Base-by-base conservation (phyloP, 2,888 invertebrate genomes). In the Sarcophaga subvicina region DNA sequence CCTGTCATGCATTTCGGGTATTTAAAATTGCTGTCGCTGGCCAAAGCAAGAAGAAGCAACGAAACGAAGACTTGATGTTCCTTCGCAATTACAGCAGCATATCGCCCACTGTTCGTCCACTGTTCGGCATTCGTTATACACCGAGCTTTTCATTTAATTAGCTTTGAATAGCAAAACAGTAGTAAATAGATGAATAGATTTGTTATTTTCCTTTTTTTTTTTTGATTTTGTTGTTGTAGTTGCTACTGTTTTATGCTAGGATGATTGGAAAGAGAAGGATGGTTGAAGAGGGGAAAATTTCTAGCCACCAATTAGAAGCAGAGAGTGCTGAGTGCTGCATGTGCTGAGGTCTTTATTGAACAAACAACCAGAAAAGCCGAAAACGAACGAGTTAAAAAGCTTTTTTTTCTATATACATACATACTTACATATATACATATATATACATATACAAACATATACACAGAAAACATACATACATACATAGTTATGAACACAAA, bases 271-370 rank as follows among this genome's bases (percentile, higher is more conserved):
- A 54, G 54, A 54, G 17, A 54, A 54, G 8, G 17, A 54, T 5
- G 54, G 17, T 54, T 12, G 17, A 54, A 54, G 14, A 37, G 37
- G 25, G 12, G 37, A 37, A 66, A 37, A 17, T 69, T 79, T 71
- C 67, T 70, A 59, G 69, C 64, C 69, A 75, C 83, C 83, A 83
- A 83, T 79, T 83, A 79, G 75, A 69, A 14, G 47, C 37, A 78
- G 37, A 78, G 67, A 69, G 10, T 63, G 54, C 17, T 71, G 64
- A 27, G 60, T 83, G 71, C 10, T 83, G 71, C 20, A 63, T 75
- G 62, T n/a, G 45, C 47, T 47, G 45, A 22, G 22, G 45, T 22
- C 6, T 71, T 49, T 71, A 47, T 66, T 66, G 64, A 77, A 54
- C 47, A 72, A 77, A 83, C 59, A 67, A 14, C 45, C 72, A 67